Base-by-base conservation (phyloP, 2,888 invertebrate genomes). In the Cataglyphis altisquamis region DNA sequence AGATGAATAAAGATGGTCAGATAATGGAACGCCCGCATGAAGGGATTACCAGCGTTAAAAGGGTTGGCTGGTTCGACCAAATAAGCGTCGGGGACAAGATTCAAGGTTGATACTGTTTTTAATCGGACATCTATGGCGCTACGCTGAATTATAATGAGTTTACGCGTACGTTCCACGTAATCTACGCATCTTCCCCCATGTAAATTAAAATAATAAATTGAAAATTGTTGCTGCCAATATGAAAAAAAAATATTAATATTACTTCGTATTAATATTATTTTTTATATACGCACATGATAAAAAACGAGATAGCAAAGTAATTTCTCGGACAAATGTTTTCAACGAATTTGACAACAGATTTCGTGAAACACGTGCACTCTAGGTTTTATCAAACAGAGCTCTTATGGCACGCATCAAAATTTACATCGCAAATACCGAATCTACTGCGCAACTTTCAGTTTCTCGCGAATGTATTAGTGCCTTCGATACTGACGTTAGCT, bases 1-100 rank as follows among this genome's bases (percentile, higher is more conserved):
- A 90, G 92, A 91, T 93, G 93, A 94, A 94, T 93, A 93, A 93
- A 93, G 94, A 94, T 94, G 91, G 92, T 88, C 86, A 90, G 93
- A 93, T 94, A 94, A 94, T 94, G 91, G 90, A 87, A 92, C 82
- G 88, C 84, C 80, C 84, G 90, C 82, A 57, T 60, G 83, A 70
- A 78, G 86, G 91, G 89, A 91, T 92, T 92, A 91, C 88, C 32
- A 72, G 72, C 73, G 83, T 84, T 83, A 81, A 74, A 83, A 70
- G 86, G 84, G 74, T 68, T 86, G 81, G 77, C 75, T 52, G 83
- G 88, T 85, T 89, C 25, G n/a, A 29, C 60, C 83, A 85, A 91
- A 90, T 84, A 85, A 90, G 81, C 18, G 83, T 45, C 52, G n/a
- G 64, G 73, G 73, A 78, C 82, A 87, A 81, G 68, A 84, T 86